Base-by-base conservation (phyloP, 2,888 invertebrate species). In the Sericinus montela region DNA sequence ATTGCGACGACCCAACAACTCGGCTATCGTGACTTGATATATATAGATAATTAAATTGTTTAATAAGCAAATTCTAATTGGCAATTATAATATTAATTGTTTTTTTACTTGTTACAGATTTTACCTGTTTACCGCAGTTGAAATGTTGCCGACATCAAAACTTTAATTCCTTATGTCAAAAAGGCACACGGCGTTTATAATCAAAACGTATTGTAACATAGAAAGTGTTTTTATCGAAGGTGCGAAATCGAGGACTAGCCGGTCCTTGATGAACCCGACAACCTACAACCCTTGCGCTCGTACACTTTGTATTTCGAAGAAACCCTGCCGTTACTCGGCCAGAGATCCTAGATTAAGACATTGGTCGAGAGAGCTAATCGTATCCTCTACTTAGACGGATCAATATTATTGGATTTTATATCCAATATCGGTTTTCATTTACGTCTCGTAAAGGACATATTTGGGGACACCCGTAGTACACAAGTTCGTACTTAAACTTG, bases 301-400 rank as follows among this genome's bases (percentile, higher is more conserved):
- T 57, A 85, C 80, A 67, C 83, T 85, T 76, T 81, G 77, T 61
- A 80, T 82, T 62, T 80, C 85, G 52, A 85, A 81, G 72, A 83
- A 76, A 63, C 85, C 83, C 57, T 86, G 83, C 77, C 80, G 86
- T 57, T 89, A 89, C 68, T 89, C 89, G 39, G 89, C 89, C 57
- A 89, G 90, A 81, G 91, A 92, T 67, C 92, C 92, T 56, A 89
- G 91, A 67, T 91, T 91, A 90, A 91, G 91, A 89, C 75, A 90
- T 53, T 90, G 79, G 77, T 86, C 87, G 32, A 73, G 83, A 85
- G 87, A 88, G 74, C 68, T 75, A 67, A 72, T 64, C 49, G 68
- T 74, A 65, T 77, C 78, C 55, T 81, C 80, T 38, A 77, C 85
- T 68, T 85, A 87, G 75, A 77, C 60, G 69, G 63, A 58, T 65